Evolutionary conservation across 1,140 invertebrate genomes (phyloP), one percentile per base, ranked within the genome.

Genomic region (Drosophila sturtevanti): DNA sequence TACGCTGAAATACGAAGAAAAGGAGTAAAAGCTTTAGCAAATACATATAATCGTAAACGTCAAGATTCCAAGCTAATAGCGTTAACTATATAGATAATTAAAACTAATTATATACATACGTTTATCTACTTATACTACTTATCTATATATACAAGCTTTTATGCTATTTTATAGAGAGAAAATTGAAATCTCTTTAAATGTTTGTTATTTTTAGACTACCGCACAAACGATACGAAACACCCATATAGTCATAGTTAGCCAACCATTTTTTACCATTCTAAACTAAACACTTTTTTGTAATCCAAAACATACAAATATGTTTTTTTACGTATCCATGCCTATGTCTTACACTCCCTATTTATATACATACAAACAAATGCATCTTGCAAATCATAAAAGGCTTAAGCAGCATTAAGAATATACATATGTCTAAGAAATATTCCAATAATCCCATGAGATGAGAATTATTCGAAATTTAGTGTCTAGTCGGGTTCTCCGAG

Each of bases 11-110:
- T 24, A 71, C 35, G 9, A 34, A 54, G 24, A 34, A 62, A 44
- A 31, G 27, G 56, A 67, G 58, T n/a, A 65, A 77, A 73, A 85
- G 63, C 78, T 84, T 81, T 85, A 74, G 65, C 38, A 48, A 63
- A 64, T 76, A 56, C 63, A 64, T 76, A 41, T 37, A 44, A 63
- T 60, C 10, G 41, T 63, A 55, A 41, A 54, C 21, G 52, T 75
- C 38, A 75, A 60, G 68, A 63, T 59, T 69, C 68, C 72, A 77
- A 58, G 16, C 55, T 54, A 37, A 76, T 63, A 21, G 41, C 16
- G 41, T 48, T 48, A 21, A 48, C 41, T 21, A 63, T 16, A 55
- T 58, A 44, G 41, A 18, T 72, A 68, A 70, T 41, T 62, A 60
- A 51, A 60, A 51, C 41, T 62, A 63, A 60, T 76, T 61, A 66